A percentile compares a stretch with the other conserved stretches of the same genome.
These are phyloP conservation scores for Dryomyza anilis DNA, from an alignment of 2,888 invertebrate species.

Conservation along the genomic window DNA sequence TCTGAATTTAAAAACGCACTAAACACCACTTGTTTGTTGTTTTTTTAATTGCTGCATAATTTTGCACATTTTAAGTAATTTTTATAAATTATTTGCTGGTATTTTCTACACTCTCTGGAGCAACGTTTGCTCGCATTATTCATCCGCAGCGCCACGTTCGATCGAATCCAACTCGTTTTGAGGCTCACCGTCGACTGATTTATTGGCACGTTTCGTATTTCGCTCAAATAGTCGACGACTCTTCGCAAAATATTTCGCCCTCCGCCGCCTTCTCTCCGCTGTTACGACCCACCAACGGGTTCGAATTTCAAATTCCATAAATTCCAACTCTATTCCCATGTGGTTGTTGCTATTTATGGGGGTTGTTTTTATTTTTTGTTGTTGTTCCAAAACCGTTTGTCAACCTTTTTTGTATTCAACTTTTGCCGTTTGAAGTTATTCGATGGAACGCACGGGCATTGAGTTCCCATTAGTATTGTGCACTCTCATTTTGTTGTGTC, in stretches of 20 bases:
- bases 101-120: constrained; percentile 19
- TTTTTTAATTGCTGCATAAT: background rate
- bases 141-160: background rate
- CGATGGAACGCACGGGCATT: background rate
- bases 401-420: too few species aligned
- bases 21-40: background rate
- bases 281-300: constrained; percentile 45
- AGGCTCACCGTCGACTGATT: constrained; percentile 39
- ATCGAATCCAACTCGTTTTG: constrained; percentile 25
- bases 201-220: constrained; percentile 37
- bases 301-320: constrained; percentile 16
- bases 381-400: background rate
- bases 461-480: background rate
- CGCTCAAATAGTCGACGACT: constrained; percentile 34
- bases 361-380: background rate
- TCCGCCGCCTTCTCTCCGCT: constrained; percentile 5
- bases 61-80: constrained; percentile 5
- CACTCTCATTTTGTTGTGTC: too few species aligned
- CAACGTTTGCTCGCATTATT: background rate
- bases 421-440: background rate
- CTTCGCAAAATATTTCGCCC: constrained; percentile 3
- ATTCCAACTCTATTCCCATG: background rate
- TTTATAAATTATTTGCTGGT: too few species aligned
- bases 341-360: background rate
- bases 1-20: background rate